A percentile compares a stretch with the other conserved stretches of the same genome.
These are phyloP conservation scores for Parambassis ranga DNA, from an alignment of 2,797 vertebrate species.

Conservation along the genomic window DNA sequence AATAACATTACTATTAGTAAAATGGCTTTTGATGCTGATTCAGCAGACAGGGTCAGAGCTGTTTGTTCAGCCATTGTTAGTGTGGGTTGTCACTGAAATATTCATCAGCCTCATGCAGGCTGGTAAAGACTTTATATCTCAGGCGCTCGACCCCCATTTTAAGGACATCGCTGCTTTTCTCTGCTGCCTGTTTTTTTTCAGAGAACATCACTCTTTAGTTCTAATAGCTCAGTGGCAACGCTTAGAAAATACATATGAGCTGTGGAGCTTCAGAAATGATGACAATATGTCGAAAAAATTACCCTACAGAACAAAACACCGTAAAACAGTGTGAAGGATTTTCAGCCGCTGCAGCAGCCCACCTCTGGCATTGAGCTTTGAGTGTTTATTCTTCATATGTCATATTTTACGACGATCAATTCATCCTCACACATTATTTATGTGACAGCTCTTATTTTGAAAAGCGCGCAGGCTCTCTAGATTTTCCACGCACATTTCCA, in stretches of 20 bases:
- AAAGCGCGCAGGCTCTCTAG: background rate
- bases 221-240: background rate
- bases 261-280: slow-evolving; percentile 11
- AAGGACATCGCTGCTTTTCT: background rate
- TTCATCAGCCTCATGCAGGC: background rate
- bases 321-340: slow-evolving; percentile 47
- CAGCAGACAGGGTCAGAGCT: too few species aligned
- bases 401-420: slow-evolving; percentile 32
- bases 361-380: slow-evolving; percentile 30
- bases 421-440: slow-evolving; percentile 26
- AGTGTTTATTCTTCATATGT: slow-evolving; percentile 31
- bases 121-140: background rate
- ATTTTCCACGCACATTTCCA: background rate
- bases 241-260: background rate
- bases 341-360: background rate
- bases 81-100: background rate
- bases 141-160: background rate
- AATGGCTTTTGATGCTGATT: too few species aligned
- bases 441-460: slow-evolving; percentile 16
- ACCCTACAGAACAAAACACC: slow-evolving; percentile 18
- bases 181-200: background rate
- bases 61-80: background rate
- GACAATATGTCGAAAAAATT: slow-evolving; percentile 31
- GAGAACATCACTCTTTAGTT: background rate
- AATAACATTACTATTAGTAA: too few species aligned